phyloP scores from a whole-genome alignment of 1,140 invertebrate species.

The Apis florea region DNA sequence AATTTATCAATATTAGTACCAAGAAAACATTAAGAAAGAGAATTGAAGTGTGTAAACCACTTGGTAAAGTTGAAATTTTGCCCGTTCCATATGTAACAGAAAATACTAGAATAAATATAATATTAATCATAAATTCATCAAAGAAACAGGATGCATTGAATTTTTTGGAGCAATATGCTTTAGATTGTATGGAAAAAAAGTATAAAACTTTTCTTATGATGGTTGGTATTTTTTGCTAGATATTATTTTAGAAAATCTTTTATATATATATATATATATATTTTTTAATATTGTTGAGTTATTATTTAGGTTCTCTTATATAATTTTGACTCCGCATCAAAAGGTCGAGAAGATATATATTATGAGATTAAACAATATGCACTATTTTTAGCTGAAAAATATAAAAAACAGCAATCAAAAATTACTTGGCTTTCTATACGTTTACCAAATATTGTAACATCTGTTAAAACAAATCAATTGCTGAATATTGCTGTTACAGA shows the following conservation, averaged over 20 bases:
- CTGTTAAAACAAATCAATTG: slow-evolving; percentile 72
- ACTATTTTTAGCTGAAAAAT: slow-evolving; percentile 84
- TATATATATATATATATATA: neutral
- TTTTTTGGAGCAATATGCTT: slow-evolving; percentile 88
- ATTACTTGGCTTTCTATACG: slow-evolving; percentile 87
- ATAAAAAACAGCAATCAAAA: slow-evolving; percentile 85
- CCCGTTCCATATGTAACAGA: slow-evolving; percentile 95
- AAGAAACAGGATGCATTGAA: slow-evolving; percentile 80
- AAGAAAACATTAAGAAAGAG: slow-evolving; percentile 77
- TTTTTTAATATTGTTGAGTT: slow-evolving; percentile 2
- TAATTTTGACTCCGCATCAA: slow-evolving; percentile 82
- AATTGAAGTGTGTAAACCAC: slow-evolving; percentile 87
- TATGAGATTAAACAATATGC: slow-evolving; percentile 84
- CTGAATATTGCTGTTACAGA: slow-evolving; percentile 87
- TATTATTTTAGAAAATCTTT: slow-evolving; percentile 45
- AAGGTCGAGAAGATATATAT: slow-evolving; percentile 85
- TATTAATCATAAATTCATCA: slow-evolving; percentile 84
- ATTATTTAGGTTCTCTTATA: slow-evolving; percentile 83
- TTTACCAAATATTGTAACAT: slow-evolving; percentile 77
- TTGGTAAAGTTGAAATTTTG: slow-evolving; percentile 92
- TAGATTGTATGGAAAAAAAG: slow-evolving; percentile 86
- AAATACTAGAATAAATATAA: slow-evolving; percentile 88
- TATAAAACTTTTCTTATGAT: slow-evolving; percentile 89
- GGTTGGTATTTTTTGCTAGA: slow-evolving; percentile 74
- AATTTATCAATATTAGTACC: slow-evolving; percentile 77